phyloP scores from a whole-genome alignment of 2,797 vertebrate species.

The Enteromius argenteus region DNA sequence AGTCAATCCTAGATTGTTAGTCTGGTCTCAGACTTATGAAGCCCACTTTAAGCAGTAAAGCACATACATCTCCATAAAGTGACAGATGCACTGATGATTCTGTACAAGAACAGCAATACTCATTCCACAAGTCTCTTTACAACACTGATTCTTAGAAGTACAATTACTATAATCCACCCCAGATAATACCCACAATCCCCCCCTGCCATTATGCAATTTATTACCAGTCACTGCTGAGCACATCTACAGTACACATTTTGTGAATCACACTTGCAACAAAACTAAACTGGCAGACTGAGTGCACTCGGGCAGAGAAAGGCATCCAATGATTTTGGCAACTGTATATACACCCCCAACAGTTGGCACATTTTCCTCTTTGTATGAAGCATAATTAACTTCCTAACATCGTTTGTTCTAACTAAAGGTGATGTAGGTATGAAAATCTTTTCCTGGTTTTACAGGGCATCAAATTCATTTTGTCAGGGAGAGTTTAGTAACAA shows the following conservation, averaged over 20 bases:
- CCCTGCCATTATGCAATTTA: constrained; percentile 12
- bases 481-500: neutral
- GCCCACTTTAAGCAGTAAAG: neutral
- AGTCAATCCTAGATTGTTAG: neutral
- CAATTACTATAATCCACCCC: constrained; percentile 23
- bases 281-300: constrained; percentile 9
- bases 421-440: constrained; percentile 1
- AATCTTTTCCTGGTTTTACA: neutral
- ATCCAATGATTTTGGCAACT: constrained; percentile 19
- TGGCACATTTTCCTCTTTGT: neutral
- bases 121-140: constrained; percentile 29
- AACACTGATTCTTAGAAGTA: constrained; percentile 31
- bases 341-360: constrained; percentile 26
- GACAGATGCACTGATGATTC: constrained; percentile 30
- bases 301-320: constrained; percentile 5
- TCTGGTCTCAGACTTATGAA: neutral
- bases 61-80: constrained; percentile 30
- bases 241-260: constrained; percentile 33
- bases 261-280: constrained; percentile 10
- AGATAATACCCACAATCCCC: constrained; percentile 26
- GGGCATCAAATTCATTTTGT: no score
- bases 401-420: neutral
- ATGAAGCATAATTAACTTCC: constrained; percentile 11
- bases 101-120: constrained; percentile 40
- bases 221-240: constrained; percentile 4